phyloP scores from a whole-genome alignment of 2,888 invertebrate species.

The Drosophila stalkeri region DNA sequence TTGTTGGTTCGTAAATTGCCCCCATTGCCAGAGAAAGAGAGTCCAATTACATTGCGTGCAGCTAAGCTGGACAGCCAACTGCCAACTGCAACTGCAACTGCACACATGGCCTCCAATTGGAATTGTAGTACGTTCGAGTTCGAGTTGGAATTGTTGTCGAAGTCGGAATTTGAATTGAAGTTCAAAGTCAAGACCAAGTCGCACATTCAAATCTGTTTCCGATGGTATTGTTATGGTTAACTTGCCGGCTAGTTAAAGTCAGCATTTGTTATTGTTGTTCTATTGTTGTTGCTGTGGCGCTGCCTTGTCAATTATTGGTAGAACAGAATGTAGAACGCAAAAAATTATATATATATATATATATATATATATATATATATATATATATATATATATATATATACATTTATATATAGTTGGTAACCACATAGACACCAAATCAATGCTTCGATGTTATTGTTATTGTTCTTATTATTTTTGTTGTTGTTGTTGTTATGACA shows the following conservation, averaged over 20 bases:
- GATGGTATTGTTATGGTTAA: slow-evolving; percentile 54
- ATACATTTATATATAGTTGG: slow-evolving; percentile 31
- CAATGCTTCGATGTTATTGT: slow-evolving; percentile 40
- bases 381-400: not conserved
- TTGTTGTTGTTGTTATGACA: slow-evolving; percentile 54
- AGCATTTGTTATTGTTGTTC: slow-evolving; percentile 27
- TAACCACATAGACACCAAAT: slow-evolving; percentile 73
- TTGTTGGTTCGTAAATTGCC: slow-evolving; percentile 63
- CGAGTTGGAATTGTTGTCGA: slow-evolving; percentile 17
- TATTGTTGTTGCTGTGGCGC: slow-evolving; percentile 55
- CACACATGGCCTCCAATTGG: slow-evolving; percentile 60
- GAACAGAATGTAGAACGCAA: slow-evolving; percentile 77
- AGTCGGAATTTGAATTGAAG: slow-evolving; percentile 36
- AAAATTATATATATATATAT: slow-evolving; percentile 7
- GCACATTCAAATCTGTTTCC: slow-evolving; percentile 63
- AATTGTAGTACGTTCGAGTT: slow-evolving; percentile 15
- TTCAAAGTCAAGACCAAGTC: slow-evolving; percentile 61
- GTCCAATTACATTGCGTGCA: slow-evolving; percentile 77
- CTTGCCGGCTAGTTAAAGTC: slow-evolving; percentile 62
- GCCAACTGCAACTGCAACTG: slow-evolving; percentile 34
- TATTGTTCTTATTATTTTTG: slow-evolving; percentile 13
- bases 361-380: slow-evolving; percentile 1
- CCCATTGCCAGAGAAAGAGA: slow-evolving; percentile 28
- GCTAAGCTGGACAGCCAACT: slow-evolving; percentile 8
- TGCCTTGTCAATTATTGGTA: slow-evolving; percentile 79